phyloP scores from a whole-genome alignment of 2,888 invertebrate species.

The Nemurella pictetii region DNA sequence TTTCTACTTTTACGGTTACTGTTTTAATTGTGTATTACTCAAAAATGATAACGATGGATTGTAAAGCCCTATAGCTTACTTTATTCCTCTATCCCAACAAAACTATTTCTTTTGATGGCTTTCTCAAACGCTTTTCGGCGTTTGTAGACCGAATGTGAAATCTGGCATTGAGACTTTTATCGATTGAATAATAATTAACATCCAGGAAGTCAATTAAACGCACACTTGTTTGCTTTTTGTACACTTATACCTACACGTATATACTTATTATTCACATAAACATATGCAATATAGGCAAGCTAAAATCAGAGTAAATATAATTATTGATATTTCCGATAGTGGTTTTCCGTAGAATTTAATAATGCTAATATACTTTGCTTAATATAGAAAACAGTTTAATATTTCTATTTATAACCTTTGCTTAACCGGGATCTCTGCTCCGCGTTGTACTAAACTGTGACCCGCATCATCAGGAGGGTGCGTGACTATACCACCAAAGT shows the following conservation, averaged over 20 bases:
- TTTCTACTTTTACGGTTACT: no score
- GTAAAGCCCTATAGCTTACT: no score
- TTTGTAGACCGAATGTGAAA: no score
- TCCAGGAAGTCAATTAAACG: slow-evolving; percentile 38
- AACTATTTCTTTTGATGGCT: no score
- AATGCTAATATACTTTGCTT: not conserved
- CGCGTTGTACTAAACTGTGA: slow-evolving; percentile 6
- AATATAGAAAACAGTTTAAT: slow-evolving; percentile 21
- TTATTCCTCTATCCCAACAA: no score
- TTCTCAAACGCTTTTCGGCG: no score
- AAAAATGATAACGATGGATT: no score
- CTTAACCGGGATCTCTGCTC: not conserved
- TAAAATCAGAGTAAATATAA: not conserved
- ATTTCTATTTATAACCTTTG: not conserved
- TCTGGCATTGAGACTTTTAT: not conserved
- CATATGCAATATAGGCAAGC: not conserved
- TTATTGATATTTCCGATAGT: not conserved
- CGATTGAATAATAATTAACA: slow-evolving; percentile 38
- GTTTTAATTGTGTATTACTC: no score
- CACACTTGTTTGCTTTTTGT: not conserved
- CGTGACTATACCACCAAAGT: not conserved
- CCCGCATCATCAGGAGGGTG: slow-evolving; percentile 15
- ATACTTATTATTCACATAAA: not conserved
- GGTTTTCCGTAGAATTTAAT: not conserved
- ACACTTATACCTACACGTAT: not conserved